Evolutionary conservation across 2,797 vertebrate genomes (phyloP).

Genomic region (Anguilla pacifica): DNA sequence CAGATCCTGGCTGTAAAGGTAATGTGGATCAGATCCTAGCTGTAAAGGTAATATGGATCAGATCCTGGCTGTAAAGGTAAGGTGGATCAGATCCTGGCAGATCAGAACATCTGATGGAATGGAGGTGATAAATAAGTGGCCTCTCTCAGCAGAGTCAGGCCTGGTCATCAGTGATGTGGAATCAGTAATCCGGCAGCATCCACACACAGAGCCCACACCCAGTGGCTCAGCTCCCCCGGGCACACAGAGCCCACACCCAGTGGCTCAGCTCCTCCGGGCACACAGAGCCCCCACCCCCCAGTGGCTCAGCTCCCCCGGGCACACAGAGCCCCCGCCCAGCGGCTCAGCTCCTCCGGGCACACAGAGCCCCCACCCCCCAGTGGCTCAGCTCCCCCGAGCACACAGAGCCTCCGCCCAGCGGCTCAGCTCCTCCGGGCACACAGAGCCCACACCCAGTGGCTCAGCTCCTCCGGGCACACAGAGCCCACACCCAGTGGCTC

Average conservation of each 20-base stretch:
- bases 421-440: neutral
- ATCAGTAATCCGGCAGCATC: conserved; percentile 2
- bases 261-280: neutral
- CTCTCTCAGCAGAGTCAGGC: neutral
- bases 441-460: neutral
- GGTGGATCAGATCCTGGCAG: neutral
- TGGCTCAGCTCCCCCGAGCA: neutral
- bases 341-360: too few species aligned
- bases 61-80: neutral
- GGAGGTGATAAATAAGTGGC: neutral
- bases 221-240: neutral
- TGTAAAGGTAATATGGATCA: neutral
- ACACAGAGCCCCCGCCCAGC: neutral
- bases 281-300: neutral
- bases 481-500: neutral
- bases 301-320: neutral
- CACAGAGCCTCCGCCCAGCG: neutral
- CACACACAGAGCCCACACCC: neutral
- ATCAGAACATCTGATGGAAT: neutral
- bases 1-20: neutral
- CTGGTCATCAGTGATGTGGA: too few species aligned
- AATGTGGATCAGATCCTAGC: neutral
- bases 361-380: too few species aligned
- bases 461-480: neutral
- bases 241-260: neutral